These are phyloP conservation scores for Hyperopisus bebe DNA, from an alignment of 2,113 vertebrate species.

Conservation along the genomic window DNA sequence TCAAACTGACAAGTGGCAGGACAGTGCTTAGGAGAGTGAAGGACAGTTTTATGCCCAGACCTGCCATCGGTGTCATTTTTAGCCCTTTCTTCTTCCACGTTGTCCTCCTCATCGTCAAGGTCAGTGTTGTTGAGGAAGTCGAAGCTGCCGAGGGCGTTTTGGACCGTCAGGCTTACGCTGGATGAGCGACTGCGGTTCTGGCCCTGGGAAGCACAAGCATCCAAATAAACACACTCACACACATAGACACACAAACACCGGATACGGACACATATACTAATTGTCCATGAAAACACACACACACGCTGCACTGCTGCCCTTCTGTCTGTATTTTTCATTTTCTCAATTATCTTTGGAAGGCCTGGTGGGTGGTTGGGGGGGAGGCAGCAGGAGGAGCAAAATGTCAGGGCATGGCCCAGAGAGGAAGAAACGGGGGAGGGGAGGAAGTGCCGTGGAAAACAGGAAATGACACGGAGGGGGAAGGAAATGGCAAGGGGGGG, in stretches of 20 bases:
- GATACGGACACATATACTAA: too few species aligned
- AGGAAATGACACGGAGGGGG: not conserved
- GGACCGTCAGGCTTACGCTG: slow-evolving; percentile 85
- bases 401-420: not conserved
- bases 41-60: slow-evolving; percentile 28
- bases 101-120: slow-evolving; percentile 68
- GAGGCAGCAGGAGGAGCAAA: not conserved
- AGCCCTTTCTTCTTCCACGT: slow-evolving; percentile 29
- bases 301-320: not conserved
- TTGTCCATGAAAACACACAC: not conserved
- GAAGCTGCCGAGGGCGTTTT: slow-evolving; percentile 88
- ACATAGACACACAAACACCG: not conserved
- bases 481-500: not conserved
- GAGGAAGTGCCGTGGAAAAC: not conserved
- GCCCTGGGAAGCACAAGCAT: slow-evolving; percentile 49
- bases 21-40: not conserved
- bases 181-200: slow-evolving; percentile 74
- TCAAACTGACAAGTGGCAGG: not conserved
- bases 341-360: not conserved
- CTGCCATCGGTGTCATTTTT: slow-evolving; percentile 36
- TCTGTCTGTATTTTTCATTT: not conserved
- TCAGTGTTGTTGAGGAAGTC: slow-evolving; percentile 88
- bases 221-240: slow-evolving; percentile 44
- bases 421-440: not conserved
- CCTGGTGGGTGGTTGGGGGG: not conserved